Conservation (phyloP, 1,140 invertebrate genomes). For the Drosophila arawakana region DNA sequence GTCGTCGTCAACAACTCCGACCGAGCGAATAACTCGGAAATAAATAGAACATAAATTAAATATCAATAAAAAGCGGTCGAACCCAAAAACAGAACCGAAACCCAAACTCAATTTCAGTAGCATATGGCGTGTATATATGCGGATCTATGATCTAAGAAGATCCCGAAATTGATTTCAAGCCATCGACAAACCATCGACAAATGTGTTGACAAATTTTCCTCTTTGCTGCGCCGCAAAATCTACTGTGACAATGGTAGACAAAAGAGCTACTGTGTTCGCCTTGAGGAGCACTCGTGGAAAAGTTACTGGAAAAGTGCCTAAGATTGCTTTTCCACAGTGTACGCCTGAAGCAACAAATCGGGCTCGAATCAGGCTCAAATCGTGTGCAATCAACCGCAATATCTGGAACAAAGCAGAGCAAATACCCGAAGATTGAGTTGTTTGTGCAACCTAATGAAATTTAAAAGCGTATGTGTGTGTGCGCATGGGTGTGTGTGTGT, state of each 20-base stretch:
- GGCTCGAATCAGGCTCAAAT: slow-evolving; percentile 51
- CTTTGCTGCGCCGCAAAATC: slow-evolving; percentile 18
- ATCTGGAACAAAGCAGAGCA: slow-evolving; percentile 61
- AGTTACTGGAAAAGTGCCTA: slow-evolving; percentile 65
- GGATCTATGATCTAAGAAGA: slow-evolving; percentile 38
- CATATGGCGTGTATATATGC: slow-evolving; percentile 32
- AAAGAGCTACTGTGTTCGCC: slow-evolving; percentile 54
- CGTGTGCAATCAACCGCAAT: slow-evolving; percentile 83
- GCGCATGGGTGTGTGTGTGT: slow-evolving; percentile 9
- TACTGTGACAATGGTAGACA: slow-evolving; percentile 25
- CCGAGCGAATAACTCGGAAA: slow-evolving; percentile 29
- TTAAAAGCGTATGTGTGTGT: slow-evolving; percentile 15
- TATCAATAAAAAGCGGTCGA: slow-evolving; percentile 69
- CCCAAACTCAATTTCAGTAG: background rate
- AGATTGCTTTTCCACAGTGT: slow-evolving; percentile 14
- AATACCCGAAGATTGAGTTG: slow-evolving; percentile 59
- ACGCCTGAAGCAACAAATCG: background rate
- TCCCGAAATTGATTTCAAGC: slow-evolving; percentile 36
- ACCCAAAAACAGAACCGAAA: slow-evolving; percentile 6
- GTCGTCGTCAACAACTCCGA: slow-evolving; percentile 34
- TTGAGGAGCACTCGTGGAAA: slow-evolving; percentile 61
- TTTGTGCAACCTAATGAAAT: slow-evolving; percentile 80
- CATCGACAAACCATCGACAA: slow-evolving; percentile 15
- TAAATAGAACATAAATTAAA: slow-evolving; percentile 81
- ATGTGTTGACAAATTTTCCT: slow-evolving; percentile 68